Conservation (phyloP, 2,797 vertebrate species). For the Rachycentron canadum region DNA sequence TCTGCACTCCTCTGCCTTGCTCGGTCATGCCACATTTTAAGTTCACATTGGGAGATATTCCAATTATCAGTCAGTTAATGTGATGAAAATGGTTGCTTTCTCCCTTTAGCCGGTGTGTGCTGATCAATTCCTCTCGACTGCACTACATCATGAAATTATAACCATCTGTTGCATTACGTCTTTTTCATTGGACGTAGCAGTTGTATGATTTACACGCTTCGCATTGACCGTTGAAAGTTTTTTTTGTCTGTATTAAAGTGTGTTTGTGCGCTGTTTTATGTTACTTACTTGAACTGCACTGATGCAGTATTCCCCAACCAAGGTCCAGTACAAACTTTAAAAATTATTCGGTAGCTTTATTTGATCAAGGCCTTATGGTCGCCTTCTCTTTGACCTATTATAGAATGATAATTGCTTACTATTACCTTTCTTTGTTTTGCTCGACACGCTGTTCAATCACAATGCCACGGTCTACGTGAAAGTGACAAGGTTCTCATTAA, state of each 20-base stretch:
- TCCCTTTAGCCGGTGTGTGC: conserved; percentile 39
- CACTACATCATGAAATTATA: conserved; percentile 25
- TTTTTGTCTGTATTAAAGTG: background rate
- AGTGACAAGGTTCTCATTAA: conserved; percentile 71
- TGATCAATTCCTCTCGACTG: conserved; percentile 51
- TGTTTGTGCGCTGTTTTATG: conserved; percentile 11
- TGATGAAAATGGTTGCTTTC: conserved; percentile 53
- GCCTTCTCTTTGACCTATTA: conserved; percentile 49
- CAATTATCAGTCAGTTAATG: conserved; percentile 64
- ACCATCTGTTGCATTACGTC: conserved; percentile 18
- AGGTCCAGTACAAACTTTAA: conserved; percentile 21
- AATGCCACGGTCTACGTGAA: conserved; percentile 46
- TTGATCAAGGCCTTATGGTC: conserved; percentile 35
- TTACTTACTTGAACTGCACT: background rate
- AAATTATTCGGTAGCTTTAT: conserved; percentile 40
- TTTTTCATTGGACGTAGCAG: conserved; percentile 11
- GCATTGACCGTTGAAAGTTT: conserved; percentile 9
- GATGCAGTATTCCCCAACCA: background rate
- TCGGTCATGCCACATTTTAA: conserved; percentile 57
- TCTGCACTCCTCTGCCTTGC: conserved; percentile 41
- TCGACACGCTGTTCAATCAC: conserved; percentile 54
- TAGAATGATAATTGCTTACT: conserved; percentile 50
- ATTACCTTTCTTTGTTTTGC: conserved; percentile 66
- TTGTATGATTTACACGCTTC: conserved; percentile 15
- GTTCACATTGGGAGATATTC: conserved; percentile 59